Evolutionary conservation across 2,797 vertebrate species (phyloP).

Genomic region (Todus mexicanus): DNA sequence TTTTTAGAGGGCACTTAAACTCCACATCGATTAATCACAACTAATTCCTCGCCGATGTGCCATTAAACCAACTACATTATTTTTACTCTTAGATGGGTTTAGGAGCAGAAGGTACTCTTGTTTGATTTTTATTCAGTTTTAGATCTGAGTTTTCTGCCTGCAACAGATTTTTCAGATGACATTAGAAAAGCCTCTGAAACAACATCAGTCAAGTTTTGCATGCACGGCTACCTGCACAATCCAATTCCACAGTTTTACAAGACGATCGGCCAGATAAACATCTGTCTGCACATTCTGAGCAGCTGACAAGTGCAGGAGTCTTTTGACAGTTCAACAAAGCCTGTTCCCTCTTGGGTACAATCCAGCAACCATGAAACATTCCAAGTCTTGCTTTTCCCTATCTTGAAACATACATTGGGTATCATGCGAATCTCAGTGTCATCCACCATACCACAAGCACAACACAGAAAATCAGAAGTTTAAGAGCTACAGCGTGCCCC

Average conservation of each 20-base stretch:
- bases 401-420: not conserved
- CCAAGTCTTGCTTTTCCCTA: not conserved
- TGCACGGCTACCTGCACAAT: conserved; percentile 12
- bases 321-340: conserved; percentile 15
- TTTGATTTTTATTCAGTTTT: not conserved
- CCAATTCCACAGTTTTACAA: conserved; percentile 3
- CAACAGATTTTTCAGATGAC: conserved; percentile 12
- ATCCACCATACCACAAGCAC: not conserved
- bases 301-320: not conserved
- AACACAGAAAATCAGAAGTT: not conserved
- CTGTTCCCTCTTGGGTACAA: not conserved
- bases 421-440: not conserved
- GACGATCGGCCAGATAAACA: not conserved
- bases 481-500: not conserved
- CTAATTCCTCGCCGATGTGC: not conserved
- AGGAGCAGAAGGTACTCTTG: not conserved
- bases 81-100: not conserved
- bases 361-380: not conserved
- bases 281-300: conserved; percentile 13
- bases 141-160: conserved; percentile 5
- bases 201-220: not conserved
- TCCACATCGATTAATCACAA: not conserved
- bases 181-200: conserved; percentile 33
- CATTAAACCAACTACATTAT: not conserved
- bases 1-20: not conserved